Conservation (phyloP, 2,888 invertebrate species). For the Drosophila ezoana region DNA sequence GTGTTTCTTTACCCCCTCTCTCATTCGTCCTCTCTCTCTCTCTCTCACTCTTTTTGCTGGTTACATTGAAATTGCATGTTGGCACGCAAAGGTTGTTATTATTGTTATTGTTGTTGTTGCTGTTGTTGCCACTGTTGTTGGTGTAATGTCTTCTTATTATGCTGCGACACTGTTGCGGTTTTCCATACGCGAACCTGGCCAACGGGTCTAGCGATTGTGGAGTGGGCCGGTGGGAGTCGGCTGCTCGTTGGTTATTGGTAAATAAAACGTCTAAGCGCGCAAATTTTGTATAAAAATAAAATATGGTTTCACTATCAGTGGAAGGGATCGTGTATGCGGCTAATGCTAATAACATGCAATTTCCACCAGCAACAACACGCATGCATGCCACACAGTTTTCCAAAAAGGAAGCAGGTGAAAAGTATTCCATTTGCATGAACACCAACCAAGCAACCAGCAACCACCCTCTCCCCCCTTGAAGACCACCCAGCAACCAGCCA, state of each 20-base stretch:
- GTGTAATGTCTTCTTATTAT: conserved; percentile 78
- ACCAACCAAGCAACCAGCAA: conserved; percentile 35
- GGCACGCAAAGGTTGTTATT: conserved; percentile 80
- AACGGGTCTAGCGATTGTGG: conserved; percentile 10
- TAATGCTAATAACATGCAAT: conserved; percentile 82
- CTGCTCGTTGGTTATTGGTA: conserved; percentile 72
- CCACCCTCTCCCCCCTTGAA: conserved; percentile 1
- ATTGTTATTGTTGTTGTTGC: conserved; percentile 40
- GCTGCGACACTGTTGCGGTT: conserved; percentile 73
- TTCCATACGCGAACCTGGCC: conserved; percentile 42
- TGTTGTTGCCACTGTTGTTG: conserved; percentile 65
- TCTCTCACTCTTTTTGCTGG: conserved; percentile 22
- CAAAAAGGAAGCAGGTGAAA: conserved; percentile 77
- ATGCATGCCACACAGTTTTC: conserved; percentile 58
- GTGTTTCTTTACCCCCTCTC: conserved; percentile 37
- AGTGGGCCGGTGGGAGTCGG: conserved; percentile 11
- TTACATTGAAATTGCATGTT: conserved; percentile 84
- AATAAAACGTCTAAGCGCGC: conserved; percentile 76
- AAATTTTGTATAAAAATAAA: conserved; percentile 73
- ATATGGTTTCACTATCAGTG: conserved; percentile 77
- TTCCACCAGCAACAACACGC: conserved; percentile 66
- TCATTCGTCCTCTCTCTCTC: background rate
- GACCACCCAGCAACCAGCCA: conserved; percentile 33
- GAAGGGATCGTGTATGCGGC: conserved; percentile 77
- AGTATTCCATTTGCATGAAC: conserved; percentile 79